Conservation (phyloP, 2,113 vertebrate genomes). For the Corydoras maculifer region DNA sequence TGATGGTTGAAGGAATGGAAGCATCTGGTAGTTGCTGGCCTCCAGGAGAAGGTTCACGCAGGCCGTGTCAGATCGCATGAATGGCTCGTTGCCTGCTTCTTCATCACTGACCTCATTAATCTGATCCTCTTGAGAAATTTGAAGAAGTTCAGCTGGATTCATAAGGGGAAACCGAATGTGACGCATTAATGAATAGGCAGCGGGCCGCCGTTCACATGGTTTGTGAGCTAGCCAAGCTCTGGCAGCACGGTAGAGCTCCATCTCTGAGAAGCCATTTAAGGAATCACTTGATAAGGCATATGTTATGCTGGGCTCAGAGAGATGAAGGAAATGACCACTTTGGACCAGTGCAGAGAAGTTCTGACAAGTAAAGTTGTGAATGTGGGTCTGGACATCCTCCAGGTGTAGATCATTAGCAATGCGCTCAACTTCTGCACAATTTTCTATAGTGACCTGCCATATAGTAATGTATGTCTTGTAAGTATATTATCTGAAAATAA, state of each 20-base stretch:
- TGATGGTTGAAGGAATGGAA: constrained; percentile 70
- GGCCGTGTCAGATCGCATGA: constrained; percentile 65
- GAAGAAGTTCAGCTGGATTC: constrained; percentile 67
- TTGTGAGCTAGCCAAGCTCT: constrained; percentile 63
- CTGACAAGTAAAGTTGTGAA: constrained; percentile 65
- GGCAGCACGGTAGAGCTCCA: constrained; percentile 67
- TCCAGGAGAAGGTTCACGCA: constrained; percentile 75
- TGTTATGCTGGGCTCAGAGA: constrained; percentile 58
- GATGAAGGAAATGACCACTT: constrained; percentile 53
- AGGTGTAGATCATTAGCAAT: constrained; percentile 65
- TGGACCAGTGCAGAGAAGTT: constrained; percentile 61
- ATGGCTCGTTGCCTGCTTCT: constrained; percentile 21
- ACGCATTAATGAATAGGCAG: constrained; percentile 60
- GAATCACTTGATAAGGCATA: constrained; percentile 60
- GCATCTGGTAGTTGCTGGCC: constrained; percentile 78
- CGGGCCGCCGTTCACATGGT: constrained; percentile 40
- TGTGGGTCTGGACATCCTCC: constrained; percentile 60
- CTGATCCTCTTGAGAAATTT: constrained; percentile 69
- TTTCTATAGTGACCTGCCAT: constrained; percentile 66
- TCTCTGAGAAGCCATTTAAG: constrained; percentile 62
- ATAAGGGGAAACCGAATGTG: constrained; percentile 72
- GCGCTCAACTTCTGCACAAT: constrained; percentile 70
- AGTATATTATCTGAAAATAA: background rate
- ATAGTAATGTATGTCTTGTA: background rate
- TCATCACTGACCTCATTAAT: constrained; percentile 23